Percentiles rank a stretch among this genome's conserved stretches.
Conservation (phyloP, 2,888 invertebrate genomes). For the Lasius fuliginosus region DNA sequence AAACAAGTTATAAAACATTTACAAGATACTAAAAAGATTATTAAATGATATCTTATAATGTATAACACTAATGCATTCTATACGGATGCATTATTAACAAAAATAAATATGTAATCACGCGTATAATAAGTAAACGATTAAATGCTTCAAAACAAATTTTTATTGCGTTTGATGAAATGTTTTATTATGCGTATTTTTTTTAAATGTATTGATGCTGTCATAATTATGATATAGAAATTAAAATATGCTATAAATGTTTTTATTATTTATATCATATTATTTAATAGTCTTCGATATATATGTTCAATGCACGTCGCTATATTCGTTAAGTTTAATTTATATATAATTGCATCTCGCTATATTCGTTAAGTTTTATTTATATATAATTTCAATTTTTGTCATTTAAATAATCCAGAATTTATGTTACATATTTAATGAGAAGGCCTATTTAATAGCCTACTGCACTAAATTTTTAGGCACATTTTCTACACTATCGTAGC, state of each 20-base stretch:
- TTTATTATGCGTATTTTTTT: not conserved
- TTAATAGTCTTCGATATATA: not conserved
- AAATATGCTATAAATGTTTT: not conserved
- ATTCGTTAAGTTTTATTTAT: not conserved
- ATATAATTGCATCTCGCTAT: not conserved
- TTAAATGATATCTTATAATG: not conserved
- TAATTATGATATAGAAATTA: not conserved
- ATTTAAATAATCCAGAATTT: not conserved
- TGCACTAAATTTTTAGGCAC: constrained; percentile 7
- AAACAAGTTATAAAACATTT: constrained; percentile 72
- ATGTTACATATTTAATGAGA: not conserved
- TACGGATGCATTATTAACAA: not conserved
- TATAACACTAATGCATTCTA: not conserved
- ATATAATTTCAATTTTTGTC: not conserved
- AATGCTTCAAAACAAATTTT: not conserved
- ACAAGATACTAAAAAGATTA: constrained; percentile 54
- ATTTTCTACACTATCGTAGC: constrained; percentile 21
- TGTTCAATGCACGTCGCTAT: not conserved
- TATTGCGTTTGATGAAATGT: not conserved
- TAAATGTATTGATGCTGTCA: not conserved
- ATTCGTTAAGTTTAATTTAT: not conserved
- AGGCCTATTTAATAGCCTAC: not conserved
- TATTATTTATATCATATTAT: not conserved
- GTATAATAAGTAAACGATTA: not conserved
- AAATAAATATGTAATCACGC: not conserved